These are phyloP conservation scores for Eupithecia inturbata DNA, from an alignment of 2,888 invertebrate species.

Conservation along the genomic window DNA sequence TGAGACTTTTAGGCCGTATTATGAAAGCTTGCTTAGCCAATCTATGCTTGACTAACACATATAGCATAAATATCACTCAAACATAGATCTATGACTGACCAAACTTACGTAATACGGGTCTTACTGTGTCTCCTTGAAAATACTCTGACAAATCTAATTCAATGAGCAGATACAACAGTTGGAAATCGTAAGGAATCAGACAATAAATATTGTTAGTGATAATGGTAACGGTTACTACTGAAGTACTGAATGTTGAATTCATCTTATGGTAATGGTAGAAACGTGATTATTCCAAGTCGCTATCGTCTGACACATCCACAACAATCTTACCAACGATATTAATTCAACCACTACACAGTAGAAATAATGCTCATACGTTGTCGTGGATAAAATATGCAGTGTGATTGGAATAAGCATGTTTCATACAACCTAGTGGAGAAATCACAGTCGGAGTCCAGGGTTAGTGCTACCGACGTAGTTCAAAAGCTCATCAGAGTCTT, in stretches of 20 bases:
- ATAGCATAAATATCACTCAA: too few species aligned
- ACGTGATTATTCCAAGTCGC: conserved; percentile 7
- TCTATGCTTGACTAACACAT: too few species aligned
- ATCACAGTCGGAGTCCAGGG: conserved; percentile 91
- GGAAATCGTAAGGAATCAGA: conserved; percentile 19
- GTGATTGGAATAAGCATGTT: conserved; percentile 14
- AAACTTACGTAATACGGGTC: too few species aligned
- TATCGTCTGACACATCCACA: neutral
- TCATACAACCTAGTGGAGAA: conserved; percentile 21
- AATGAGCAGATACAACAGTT: conserved; percentile 8
- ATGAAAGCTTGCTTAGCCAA: too few species aligned
- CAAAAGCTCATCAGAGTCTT: conserved; percentile 94
- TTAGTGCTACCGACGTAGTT: conserved; percentile 94
- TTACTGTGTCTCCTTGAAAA: too few species aligned
- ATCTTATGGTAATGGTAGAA: conserved; percentile 15
- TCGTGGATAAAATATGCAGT: neutral
- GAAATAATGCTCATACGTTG: neutral
- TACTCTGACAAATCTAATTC: neutral
- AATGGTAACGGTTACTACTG: conserved; percentile 23
- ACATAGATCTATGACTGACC: too few species aligned
- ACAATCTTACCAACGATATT: neutral
- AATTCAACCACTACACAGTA: neutral
- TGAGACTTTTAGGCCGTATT: neutral
- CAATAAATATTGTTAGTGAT: conserved; percentile 33
- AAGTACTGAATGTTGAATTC: conserved; percentile 10